Percentiles rank a stretch among this genome's conserved stretches.
Evolutionary conservation across 2,888 invertebrate species (phyloP).

Genomic region (Druceiella hillmani): DNA sequence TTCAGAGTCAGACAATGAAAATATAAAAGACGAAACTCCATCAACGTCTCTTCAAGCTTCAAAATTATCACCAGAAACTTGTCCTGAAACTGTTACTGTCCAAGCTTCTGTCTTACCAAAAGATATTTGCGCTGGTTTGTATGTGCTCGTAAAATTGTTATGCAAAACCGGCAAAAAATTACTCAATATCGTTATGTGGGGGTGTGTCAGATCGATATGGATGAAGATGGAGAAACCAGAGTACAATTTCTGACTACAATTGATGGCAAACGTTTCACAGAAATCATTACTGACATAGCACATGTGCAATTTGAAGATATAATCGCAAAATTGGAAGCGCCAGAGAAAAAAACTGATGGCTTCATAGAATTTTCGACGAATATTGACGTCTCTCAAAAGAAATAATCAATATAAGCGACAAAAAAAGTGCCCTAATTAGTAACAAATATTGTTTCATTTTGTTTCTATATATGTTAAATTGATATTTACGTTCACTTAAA

Average conservation of each 20-base stretch:
- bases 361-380: conserved; percentile 21
- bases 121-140: conserved; percentile 21
- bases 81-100: conserved; percentile 12
- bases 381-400: conserved; percentile 23
- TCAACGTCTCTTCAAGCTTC: conserved; percentile 17
- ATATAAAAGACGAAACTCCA: conserved; percentile 13
- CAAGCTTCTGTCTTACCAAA: conserved; percentile 13
- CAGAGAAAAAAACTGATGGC: conserved; percentile 20
- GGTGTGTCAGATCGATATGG: conserved; percentile 17
- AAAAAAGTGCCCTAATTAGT: conserved; percentile 12
- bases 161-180: conserved; percentile 14
- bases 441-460: conserved; percentile 17
- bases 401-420: conserved; percentile 20
- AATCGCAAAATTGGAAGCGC: conserved; percentile 23
- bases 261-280: conserved; percentile 18
- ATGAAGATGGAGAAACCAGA: conserved; percentile 15
- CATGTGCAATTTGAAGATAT: conserved; percentile 23
- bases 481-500: conserved; percentile 18
- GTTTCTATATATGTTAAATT: conserved; percentile 17
- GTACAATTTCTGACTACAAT: conserved; percentile 16
- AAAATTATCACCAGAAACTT: conserved; percentile 15
- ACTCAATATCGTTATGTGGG: conserved; percentile 18
- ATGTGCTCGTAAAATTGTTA: conserved; percentile 18
- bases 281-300: conserved; percentile 23
- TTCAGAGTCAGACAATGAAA: conserved; percentile 11